Evolutionary conservation across 2,888 invertebrate genomes (phyloP), one percentile per base, ranked within the genome.

Genomic region (Metellina segmentata): DNA sequence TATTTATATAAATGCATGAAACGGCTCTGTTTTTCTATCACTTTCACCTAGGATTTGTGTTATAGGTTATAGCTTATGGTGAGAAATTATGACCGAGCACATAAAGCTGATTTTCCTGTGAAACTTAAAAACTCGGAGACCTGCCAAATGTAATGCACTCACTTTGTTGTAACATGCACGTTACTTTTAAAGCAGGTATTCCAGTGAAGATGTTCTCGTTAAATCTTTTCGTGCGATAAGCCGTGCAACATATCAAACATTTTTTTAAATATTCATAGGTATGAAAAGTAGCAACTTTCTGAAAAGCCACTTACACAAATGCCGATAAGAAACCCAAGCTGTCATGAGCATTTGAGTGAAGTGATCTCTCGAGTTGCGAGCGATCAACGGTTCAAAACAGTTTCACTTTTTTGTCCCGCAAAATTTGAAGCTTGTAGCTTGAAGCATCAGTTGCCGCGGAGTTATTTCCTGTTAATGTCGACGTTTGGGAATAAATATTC

Each of bases 401-500:
- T 85, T 70, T 85, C 61, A 9, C 9, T 69, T 70, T 61, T 85
- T 85, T 85, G 72, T 85, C 34, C 74, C 70, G 20, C 34, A 77
- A 85, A 77, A 77, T 85, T 77, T 16, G 69, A 77, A 78, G 70
- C 85, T 75, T 85, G 75, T 85, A 75, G 85, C 85, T 85, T 6
- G 53, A 85, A 75, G 85, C 85, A 85, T 77, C 61, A 85, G 51
- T 78, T 75, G 49, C 77, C 75, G 49, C 51, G n/a, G 85, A 78
- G 77, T 85, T 87, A 87, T 87, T 87, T 87, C 79, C 87, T 87
- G 71, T 77, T 79, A 87, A 87, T 87, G 72, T 87, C 79, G 87
- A 71, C 53, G 71, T 82, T 61, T 89, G 70, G 70, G 82, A 82
- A 89, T 89, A 82, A 89, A 89, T 82, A 89, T 89, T 79, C 79